Conservation (phyloP, 1,140 invertebrate genomes). For the Zophobas morio region DNA sequence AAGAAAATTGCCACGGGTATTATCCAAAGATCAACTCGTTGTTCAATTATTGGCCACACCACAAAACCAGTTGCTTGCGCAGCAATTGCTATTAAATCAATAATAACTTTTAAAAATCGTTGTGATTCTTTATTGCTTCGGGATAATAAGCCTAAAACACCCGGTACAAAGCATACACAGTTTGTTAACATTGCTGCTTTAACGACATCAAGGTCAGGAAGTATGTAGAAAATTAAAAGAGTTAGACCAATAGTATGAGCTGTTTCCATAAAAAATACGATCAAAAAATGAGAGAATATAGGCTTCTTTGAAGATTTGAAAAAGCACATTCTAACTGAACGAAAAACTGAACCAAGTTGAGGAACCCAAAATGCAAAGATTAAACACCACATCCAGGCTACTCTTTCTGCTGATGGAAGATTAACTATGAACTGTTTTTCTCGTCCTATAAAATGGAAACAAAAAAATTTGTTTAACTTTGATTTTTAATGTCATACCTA, state of each 20-base stretch:
- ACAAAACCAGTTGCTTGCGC: constrained; percentile 92
- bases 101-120: constrained; percentile 83
- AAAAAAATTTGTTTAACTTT: background rate
- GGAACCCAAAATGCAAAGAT: constrained; percentile 89
- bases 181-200: constrained; percentile 95
- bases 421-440: constrained; percentile 86
- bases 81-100: constrained; percentile 86
- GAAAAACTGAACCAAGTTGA: constrained; percentile 88
- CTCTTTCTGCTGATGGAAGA: constrained; percentile 85
- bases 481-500: constrained; percentile 72
- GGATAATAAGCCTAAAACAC: constrained; percentile 83
- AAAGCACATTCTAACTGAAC: constrained; percentile 89
- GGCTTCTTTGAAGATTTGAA: constrained; percentile 89
- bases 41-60: constrained; percentile 88
- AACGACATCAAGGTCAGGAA: constrained; percentile 92
- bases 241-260: constrained; percentile 89
- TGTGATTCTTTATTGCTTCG: constrained; percentile 86
- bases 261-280: constrained; percentile 87
- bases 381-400: constrained; percentile 95
- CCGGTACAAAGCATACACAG: constrained; percentile 91
- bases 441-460: constrained; percentile 74
- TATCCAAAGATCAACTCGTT: constrained; percentile 81
- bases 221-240: constrained; percentile 87
- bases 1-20: constrained; percentile 88
- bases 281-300: constrained; percentile 75